Conservation (phyloP, 2,888 invertebrate genomes). For the Drosophila greeni region DNA sequence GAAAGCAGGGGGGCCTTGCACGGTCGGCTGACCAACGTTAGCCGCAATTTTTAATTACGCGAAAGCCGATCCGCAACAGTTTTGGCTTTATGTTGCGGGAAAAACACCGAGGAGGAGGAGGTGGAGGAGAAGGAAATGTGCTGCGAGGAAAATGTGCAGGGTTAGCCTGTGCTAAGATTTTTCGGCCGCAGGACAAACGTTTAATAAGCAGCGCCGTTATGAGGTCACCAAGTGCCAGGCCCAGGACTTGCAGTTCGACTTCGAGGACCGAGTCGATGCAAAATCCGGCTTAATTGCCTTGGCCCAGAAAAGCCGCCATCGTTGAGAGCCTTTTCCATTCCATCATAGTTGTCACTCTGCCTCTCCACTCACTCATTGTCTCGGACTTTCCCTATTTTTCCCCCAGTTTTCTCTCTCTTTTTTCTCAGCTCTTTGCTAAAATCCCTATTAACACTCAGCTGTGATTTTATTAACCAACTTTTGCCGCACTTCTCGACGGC, state of each 20-base stretch:
- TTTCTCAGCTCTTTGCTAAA: slow-evolving; percentile 1
- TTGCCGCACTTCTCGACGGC: slow-evolving; percentile 39
- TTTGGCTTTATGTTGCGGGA: slow-evolving; percentile 60
- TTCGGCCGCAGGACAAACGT: slow-evolving; percentile 58
- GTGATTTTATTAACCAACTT: slow-evolving; percentile 68
- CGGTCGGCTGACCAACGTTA: slow-evolving; percentile 41
- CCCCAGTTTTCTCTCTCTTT: not conserved
- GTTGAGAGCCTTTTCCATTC: slow-evolving; percentile 16
- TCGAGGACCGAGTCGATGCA: too few species aligned
- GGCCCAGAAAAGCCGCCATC: slow-evolving; percentile 12
- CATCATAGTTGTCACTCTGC: slow-evolving; percentile 29
- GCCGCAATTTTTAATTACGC: slow-evolving; percentile 74
- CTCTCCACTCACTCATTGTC: slow-evolving; percentile 7
- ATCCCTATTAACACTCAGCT: slow-evolving; percentile 62
- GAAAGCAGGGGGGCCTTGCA: slow-evolving; percentile 4
- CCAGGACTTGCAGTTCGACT: slow-evolving; percentile 20
- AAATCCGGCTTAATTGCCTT: slow-evolving; percentile 17
- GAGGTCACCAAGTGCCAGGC: slow-evolving; percentile 36
- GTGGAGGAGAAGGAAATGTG: slow-evolving; percentile 38
- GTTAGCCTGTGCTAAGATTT: slow-evolving; percentile 58
- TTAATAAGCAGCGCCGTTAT: slow-evolving; percentile 57
- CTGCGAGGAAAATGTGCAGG: slow-evolving; percentile 35
- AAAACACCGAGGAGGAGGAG: slow-evolving; percentile 6
- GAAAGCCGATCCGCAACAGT: slow-evolving; percentile 74
- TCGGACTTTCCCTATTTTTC: not conserved